Percentiles rank a stretch among this genome's conserved stretches.
Evolutionary conservation across 1,140 invertebrate species (phyloP).

Genomic region (Pteromalus puparum): DNA sequence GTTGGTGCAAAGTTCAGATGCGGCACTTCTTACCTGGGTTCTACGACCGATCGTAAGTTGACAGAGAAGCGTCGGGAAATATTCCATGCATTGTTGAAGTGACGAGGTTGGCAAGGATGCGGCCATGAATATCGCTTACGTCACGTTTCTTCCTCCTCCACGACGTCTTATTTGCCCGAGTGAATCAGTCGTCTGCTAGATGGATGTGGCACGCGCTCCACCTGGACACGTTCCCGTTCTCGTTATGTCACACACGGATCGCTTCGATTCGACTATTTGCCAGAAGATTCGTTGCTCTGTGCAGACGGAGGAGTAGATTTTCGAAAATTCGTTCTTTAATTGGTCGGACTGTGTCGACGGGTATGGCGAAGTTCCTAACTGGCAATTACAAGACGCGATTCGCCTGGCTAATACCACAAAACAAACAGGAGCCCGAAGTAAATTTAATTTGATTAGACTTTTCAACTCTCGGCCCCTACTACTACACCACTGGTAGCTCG

Average conservation of each 20-base stretch:
- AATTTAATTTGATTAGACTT: constrained; percentile 20
- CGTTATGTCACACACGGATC: not conserved
- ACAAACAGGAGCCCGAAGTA: not conserved
- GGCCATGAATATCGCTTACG: constrained; percentile 49
- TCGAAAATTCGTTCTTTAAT: not conserved
- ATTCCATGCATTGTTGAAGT: constrained; percentile 48
- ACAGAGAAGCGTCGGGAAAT: constrained; percentile 38
- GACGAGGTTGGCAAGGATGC: constrained; percentile 27
- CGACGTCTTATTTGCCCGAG: constrained; percentile 59
- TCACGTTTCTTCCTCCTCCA: constrained; percentile 22
- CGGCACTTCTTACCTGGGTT: no score
- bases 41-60: constrained; percentile 5
- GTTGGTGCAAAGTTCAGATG: no score
- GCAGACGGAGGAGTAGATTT: not conserved
- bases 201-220: not conserved
- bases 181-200: constrained; percentile 54
- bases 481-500: no score
- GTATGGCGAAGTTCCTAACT: not conserved
- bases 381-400: constrained; percentile 11
- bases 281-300: not conserved
- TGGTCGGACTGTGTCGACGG: not conserved
- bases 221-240: not conserved
- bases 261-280: not conserved
- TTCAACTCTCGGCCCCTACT: not conserved
- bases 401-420: constrained; percentile 3